Evolutionary conservation across 1,140 invertebrate species (phyloP).

Genomic region (Psilanteris sp.): DNA sequence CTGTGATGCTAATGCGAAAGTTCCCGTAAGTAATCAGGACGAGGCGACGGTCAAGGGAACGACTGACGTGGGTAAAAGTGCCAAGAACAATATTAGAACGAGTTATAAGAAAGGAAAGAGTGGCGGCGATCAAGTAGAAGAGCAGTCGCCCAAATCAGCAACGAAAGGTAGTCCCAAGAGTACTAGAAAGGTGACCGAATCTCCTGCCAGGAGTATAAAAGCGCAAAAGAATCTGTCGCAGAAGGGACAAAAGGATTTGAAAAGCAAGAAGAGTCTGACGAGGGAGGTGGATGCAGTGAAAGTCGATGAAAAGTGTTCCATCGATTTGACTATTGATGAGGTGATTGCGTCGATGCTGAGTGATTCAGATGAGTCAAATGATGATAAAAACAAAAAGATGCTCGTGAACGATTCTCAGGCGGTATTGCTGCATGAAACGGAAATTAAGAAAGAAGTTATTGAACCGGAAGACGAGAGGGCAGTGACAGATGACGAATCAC

Average conservation of each 20-base stretch:
- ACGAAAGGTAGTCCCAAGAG: slow-evolving; percentile 68
- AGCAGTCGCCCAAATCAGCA: slow-evolving; percentile 44
- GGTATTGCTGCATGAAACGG: slow-evolving; percentile 48
- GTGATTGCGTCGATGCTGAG: slow-evolving; percentile 76
- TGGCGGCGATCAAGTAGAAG: slow-evolving; percentile 23
- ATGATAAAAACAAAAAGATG: slow-evolving; percentile 70
- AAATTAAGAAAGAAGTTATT: slow-evolving; percentile 71
- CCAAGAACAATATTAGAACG: slow-evolving; percentile 71
- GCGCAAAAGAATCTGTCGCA: slow-evolving; percentile 27
- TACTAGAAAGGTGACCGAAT: slow-evolving; percentile 59
- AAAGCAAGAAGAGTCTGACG: slow-evolving; percentile 30
- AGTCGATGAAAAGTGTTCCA: slow-evolving; percentile 67
- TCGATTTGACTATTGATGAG: slow-evolving; percentile 76
- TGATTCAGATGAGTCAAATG: slow-evolving; percentile 66
- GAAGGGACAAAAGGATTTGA: slow-evolving; percentile 46
- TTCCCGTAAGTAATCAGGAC: slow-evolving; percentile 24
- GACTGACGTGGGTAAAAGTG: slow-evolving; percentile 62
- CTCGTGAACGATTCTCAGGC: slow-evolving; percentile 52
- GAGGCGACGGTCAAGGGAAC: slow-evolving; percentile 42
- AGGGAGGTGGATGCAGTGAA: slow-evolving; percentile 44
- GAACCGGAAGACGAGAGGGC: slow-evolving; percentile 66
- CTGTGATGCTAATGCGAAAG: slow-evolving; percentile 31
- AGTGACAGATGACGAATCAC: slow-evolving; percentile 60
- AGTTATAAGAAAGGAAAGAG: slow-evolving; percentile 67
- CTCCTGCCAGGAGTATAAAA: slow-evolving; percentile 22